phyloP scores from a whole-genome alignment of 1,140 invertebrate species.

The Acromyrmex charruanus region DNA sequence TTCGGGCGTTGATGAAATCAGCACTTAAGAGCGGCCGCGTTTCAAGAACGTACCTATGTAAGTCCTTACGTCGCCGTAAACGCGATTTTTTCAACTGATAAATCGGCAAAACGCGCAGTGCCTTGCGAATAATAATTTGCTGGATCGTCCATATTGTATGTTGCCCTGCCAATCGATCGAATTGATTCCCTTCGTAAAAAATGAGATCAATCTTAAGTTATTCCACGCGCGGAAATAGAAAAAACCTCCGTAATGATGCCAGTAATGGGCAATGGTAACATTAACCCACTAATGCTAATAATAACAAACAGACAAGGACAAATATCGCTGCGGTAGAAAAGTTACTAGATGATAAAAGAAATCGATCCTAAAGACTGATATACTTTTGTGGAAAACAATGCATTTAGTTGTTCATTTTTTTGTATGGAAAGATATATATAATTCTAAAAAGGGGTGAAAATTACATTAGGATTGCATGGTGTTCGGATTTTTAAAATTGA shows the following conservation, averaged over 20 bases:
- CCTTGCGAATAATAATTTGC: conserved; percentile 18
- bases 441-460: no score
- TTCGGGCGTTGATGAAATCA: conserved; percentile 52
- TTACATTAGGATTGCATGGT: no score
- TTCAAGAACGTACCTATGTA: conserved; percentile 24
- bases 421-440: no score
- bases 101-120: not conserved
- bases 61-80: not conserved
- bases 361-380: no score
- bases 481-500: no score
- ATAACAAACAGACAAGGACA: not conserved
- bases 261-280: not conserved
- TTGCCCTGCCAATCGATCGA: not conserved
- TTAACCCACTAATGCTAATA: not conserved
- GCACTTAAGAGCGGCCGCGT: conserved; percentile 25
- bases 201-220: not conserved
- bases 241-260: not conserved
- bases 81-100: conserved; percentile 34
- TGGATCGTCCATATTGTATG: not conserved
- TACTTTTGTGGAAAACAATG: no score
- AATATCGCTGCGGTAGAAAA: no score
- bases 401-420: no score
- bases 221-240: not conserved
- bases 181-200: not conserved
- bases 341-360: no score